Conservation (phyloP, 1,140 invertebrate species). For the Tetranychus urticae region DNA sequence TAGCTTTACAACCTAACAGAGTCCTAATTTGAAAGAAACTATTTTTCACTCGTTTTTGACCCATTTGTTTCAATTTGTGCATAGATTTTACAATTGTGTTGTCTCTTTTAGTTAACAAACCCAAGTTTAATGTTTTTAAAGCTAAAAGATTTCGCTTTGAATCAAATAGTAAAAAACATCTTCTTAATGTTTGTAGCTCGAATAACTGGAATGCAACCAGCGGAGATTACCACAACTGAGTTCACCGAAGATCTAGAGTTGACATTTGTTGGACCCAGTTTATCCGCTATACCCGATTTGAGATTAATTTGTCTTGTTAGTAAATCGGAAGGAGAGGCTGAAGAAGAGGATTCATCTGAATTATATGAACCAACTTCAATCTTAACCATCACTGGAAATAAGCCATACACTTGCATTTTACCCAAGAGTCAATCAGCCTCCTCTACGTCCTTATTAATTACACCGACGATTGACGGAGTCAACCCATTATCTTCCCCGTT, state of each 20-base stretch:
- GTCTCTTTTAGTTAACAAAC: too few species aligned
- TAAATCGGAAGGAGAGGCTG: not conserved
- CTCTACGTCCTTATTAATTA: conserved; percentile 1
- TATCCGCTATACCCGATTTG: not conserved
- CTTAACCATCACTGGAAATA: not conserved
- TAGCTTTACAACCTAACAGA: too few species aligned
- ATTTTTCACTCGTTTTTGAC: too few species aligned
- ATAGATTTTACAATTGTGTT: too few species aligned
- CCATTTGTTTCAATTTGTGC: too few species aligned
- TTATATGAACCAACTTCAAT: not conserved
- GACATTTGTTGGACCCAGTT: not conserved
- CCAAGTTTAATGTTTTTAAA: too few species aligned
- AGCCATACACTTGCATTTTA: conserved; percentile 2
- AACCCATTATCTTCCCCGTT: not conserved
- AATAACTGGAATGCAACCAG: not conserved
- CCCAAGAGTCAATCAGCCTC: not conserved
- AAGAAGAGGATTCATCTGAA: not conserved
- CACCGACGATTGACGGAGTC: conserved; percentile 8
- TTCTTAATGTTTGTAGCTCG: not conserved
- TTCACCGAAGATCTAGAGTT: not conserved
- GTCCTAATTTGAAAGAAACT: too few species aligned
- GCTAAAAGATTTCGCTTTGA: not conserved
- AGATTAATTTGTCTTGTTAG: not conserved
- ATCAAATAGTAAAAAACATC: not conserved
- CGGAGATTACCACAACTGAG: not conserved